Evolutionary conservation across 2,888 invertebrate genomes (phyloP), one percentile per base, ranked within the genome.

Genomic region (Drosophila lutescens): DNA sequence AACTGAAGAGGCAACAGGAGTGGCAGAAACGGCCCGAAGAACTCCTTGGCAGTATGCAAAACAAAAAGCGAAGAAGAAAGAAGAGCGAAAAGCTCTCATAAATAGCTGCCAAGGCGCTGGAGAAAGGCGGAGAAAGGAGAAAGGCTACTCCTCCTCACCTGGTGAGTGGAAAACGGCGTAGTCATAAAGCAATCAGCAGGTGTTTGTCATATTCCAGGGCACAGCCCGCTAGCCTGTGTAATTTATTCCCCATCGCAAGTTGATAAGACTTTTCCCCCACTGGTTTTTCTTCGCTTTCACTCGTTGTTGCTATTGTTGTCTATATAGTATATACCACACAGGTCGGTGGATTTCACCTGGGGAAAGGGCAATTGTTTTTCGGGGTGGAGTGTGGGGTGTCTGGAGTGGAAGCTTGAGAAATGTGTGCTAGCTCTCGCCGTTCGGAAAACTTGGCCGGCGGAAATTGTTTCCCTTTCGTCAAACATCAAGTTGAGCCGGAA

Each of bases 111-210:
- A 68, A 60, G 74, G 60, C 54, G 67, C 30, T 65, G 43, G 17
- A 15, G 17, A 38, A 36, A 20, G 50, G 0, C 7, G 30, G 8
- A 30, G 30, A 30, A 30, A 30, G 8, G 10, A 47, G 47, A 30
- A 47, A 30, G 47, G 7, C 6, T 15, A 3, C 6, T 15, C 8
- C 40, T 17, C 9, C 4, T n/a, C n/a, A n/a, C n/a, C n/a, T 26
- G 46, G 34, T 32, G 53, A 20, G 41, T 26, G n/a, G n/a, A 20
- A 23, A 50, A 12, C 15, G 26, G 51, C 50, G 59, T 46, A 41
- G 73, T 53, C 54, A 60, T 69, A 63, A 73, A 67, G 85, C 79
- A 85, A 85, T 80, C 80, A 81, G 81, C 81, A 86, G 81, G 83
- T 81, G 81, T 83, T 83, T 81, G 76, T 76, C 86, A 79, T 77